These are phyloP conservation scores for Spea bombifrons DNA, from an alignment of 2,113 vertebrate species.

Conservation along the genomic window DNA sequence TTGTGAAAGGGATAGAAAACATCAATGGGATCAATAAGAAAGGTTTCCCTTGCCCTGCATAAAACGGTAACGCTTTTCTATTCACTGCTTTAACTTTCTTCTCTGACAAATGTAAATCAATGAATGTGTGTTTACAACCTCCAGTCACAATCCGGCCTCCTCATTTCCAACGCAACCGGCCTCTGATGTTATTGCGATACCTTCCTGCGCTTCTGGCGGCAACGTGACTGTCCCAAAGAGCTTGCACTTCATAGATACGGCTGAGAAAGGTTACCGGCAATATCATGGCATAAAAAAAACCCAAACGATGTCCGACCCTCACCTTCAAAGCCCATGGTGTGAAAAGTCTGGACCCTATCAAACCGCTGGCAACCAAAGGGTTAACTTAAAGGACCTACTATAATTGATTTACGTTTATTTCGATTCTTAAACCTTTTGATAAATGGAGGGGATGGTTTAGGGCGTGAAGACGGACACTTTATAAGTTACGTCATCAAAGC, in stretches of 20 bases:
- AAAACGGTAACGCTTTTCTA: slow-evolving; percentile 66
- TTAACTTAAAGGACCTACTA: too few species aligned
- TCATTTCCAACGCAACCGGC: background rate
- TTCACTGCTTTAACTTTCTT: slow-evolving; percentile 64
- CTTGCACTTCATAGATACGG: slow-evolving; percentile 39
- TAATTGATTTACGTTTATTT: too few species aligned
- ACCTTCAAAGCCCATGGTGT: background rate
- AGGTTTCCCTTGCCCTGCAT: slow-evolving; percentile 75
- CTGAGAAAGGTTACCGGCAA: background rate
- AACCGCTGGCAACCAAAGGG: background rate
- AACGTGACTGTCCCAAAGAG: background rate
- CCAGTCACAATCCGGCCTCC: slow-evolving; percentile 56
- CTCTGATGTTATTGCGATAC: background rate
- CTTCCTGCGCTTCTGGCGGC: background rate
- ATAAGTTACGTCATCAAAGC: slow-evolving; percentile 4
- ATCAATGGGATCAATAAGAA: slow-evolving; percentile 80
- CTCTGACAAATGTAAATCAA: slow-evolving; percentile 73
- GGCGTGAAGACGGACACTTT: too few species aligned
- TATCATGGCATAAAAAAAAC: too few species aligned
- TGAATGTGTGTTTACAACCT: slow-evolving; percentile 48
- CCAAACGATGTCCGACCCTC: too few species aligned
- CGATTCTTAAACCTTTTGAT: too few species aligned
- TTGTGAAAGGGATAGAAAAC: slow-evolving; percentile 75
- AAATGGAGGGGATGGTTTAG: too few species aligned
- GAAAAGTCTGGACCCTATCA: background rate